Evolutionary conservation across 23 tunicate species (phyloP).

Genomic region (Ascidia mentula): DNA sequence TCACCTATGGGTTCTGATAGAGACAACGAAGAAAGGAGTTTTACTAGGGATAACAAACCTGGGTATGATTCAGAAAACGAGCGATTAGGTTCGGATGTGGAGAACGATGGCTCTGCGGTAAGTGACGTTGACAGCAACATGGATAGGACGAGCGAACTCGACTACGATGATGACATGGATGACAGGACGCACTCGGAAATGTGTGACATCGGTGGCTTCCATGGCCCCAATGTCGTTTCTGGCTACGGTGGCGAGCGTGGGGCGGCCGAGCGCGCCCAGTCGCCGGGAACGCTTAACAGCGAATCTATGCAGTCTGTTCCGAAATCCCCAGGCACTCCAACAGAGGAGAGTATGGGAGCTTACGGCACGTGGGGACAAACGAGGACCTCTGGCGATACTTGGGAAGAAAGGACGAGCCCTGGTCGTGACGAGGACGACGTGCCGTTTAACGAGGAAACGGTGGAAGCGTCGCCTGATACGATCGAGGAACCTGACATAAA

Average conservation of each 20-base stretch:
- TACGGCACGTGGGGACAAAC: not conserved
- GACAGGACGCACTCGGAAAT: not conserved
- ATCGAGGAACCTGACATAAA: conserved; percentile 19
- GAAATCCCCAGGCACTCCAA: conserved; percentile 16
- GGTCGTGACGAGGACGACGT: not conserved
- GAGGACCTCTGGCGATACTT: conserved; percentile 3
- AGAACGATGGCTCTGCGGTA: not conserved
- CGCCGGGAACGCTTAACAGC: conserved; percentile 17
- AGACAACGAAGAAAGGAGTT: not conserved
- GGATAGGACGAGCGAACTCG: conserved; percentile 2
- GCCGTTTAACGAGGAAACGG: not conserved
- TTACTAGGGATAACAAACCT: not conserved
- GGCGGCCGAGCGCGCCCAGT: not conserved
- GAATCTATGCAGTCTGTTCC: conserved; percentile 10
- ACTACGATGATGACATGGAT: not conserved
- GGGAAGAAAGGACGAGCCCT: conserved; percentile 38
- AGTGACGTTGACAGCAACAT: not conserved
- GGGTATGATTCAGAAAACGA: not conserved
- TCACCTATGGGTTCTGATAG: not conserved
- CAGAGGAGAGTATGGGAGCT: conserved; percentile 2
- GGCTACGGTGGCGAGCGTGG: not conserved
- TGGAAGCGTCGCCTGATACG: not conserved
- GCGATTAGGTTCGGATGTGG: not conserved
- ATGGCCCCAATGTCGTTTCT: not conserved
- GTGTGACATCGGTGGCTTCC: not conserved